These are phyloP conservation scores for Sarotherodon lohbergeri DNA, from an alignment of 2,113 vertebrate genomes.

Conservation along the genomic window DNA sequence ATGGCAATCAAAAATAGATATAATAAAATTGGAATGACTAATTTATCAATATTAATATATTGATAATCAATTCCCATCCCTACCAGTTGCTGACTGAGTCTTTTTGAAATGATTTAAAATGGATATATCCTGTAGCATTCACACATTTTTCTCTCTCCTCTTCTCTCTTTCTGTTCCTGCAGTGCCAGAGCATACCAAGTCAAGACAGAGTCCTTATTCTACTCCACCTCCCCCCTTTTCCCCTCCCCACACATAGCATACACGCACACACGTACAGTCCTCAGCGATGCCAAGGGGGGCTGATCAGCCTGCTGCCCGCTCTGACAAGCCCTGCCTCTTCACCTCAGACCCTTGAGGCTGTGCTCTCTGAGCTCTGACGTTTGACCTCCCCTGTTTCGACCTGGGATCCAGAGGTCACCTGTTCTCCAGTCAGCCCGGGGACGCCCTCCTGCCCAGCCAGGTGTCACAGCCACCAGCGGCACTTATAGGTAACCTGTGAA, in stretches of 20 bases:
- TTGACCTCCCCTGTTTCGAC: conserved; percentile 73
- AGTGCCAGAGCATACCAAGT: conserved; percentile 90
- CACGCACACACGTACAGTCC: conserved; percentile 70
- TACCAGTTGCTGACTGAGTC: background rate
- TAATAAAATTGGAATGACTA: background rate
- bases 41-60: background rate
- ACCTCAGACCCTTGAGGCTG: conserved; percentile 85
- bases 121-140: background rate
- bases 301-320: conserved; percentile 82
- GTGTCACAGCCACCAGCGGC: conserved; percentile 76
- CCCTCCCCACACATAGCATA: background rate
- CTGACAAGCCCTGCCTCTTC: conserved; percentile 83
- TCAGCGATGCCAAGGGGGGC: conserved; percentile 94
- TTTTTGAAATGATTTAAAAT: background rate
- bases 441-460: conserved; percentile 75
- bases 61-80: background rate
- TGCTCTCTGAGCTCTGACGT: conserved; percentile 83
- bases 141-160: background rate
- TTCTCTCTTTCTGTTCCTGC: background rate
- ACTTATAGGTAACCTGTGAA: conserved; percentile 67
- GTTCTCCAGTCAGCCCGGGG: conserved; percentile 73
- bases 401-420: conserved; percentile 84
- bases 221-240: conserved; percentile 16
- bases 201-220: conserved; percentile 76
- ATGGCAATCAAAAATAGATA: background rate